Evolutionary conservation across 2,888 invertebrate species (phyloP).

Genomic region (Argynnis bischoffii): DNA sequence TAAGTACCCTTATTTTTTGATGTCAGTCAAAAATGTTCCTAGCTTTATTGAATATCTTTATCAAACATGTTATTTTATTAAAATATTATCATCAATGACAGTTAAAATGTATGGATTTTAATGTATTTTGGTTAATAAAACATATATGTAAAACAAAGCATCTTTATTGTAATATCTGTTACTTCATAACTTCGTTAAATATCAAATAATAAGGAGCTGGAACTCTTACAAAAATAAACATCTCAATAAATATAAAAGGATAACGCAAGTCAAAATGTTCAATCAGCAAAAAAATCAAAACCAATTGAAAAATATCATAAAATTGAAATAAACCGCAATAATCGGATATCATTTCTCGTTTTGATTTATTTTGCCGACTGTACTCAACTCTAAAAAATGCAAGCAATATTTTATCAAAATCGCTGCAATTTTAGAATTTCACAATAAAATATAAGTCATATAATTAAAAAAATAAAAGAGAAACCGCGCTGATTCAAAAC

Average conservation of each 20-base stretch:
- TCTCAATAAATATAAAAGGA: slow-evolving; percentile 71
- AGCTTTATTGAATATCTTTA: no score
- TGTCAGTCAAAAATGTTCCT: no score
- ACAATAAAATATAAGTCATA: slow-evolving; percentile 48
- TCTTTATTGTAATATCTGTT: slow-evolving; percentile 67
- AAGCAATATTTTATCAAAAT: background rate
- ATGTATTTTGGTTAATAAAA: slow-evolving; percentile 37
- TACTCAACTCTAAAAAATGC: slow-evolving; percentile 21
- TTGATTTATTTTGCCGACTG: slow-evolving; percentile 24
- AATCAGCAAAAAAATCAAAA: slow-evolving; percentile 27
- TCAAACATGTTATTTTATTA: no score
- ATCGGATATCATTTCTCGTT: background rate
- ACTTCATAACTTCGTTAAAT: slow-evolving; percentile 64
- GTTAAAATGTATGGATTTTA: background rate
- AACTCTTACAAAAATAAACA: slow-evolving; percentile 77
- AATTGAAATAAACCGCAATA: background rate
- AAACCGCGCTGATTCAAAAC: slow-evolving; percentile 67
- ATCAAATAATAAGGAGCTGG: slow-evolving; percentile 63
- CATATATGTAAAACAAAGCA: slow-evolving; percentile 64
- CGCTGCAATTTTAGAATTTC: slow-evolving; percentile 17
- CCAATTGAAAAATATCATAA: slow-evolving; percentile 9
- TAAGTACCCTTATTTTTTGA: background rate
- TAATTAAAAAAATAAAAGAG: slow-evolving; percentile 61
- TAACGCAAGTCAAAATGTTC: slow-evolving; percentile 34
- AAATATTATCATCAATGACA: no score